phyloP scores from a whole-genome alignment of 2,113 vertebrate species.

The Circaetus cinerascens region DNA sequence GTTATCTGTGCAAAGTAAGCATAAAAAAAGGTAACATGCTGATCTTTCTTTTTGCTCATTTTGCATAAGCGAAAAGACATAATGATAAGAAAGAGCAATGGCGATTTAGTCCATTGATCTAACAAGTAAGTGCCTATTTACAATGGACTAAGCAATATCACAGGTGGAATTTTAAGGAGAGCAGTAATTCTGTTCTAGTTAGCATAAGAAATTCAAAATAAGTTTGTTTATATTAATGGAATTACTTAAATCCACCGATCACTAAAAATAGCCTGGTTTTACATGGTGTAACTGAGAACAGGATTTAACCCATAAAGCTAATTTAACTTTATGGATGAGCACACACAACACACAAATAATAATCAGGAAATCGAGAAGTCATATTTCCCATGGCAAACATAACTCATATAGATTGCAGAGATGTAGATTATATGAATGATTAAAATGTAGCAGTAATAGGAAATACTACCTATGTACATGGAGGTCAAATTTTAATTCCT shows the following conservation, averaged over 20 bases:
- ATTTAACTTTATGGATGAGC: neutral
- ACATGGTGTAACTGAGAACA: neutral
- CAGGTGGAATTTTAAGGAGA: neutral
- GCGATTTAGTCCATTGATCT: neutral
- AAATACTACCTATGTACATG: neutral
- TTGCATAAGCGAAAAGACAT: neutral
- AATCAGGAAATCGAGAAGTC: neutral
- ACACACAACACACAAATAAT: neutral
- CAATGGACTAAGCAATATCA: neutral
- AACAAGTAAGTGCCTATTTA: neutral
- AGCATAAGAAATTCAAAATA: neutral
- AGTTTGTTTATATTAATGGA: neutral
- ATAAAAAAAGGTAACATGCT: neutral
- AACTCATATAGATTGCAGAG: neutral
- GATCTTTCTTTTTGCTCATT: neutral
- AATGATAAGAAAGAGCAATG: neutral
- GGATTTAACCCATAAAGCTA: neutral
- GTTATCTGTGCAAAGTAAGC: neutral
- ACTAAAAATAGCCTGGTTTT: neutral
- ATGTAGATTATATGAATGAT: neutral
- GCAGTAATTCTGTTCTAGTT: neutral
- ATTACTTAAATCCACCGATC: neutral
- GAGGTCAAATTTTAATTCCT: conserved; percentile 42
- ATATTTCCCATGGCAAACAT: neutral
- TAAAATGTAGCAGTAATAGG: conserved; percentile 11